Evolutionary conservation across 2,888 invertebrate species (phyloP).

Genomic region (Polylopha cassiicola): DNA sequence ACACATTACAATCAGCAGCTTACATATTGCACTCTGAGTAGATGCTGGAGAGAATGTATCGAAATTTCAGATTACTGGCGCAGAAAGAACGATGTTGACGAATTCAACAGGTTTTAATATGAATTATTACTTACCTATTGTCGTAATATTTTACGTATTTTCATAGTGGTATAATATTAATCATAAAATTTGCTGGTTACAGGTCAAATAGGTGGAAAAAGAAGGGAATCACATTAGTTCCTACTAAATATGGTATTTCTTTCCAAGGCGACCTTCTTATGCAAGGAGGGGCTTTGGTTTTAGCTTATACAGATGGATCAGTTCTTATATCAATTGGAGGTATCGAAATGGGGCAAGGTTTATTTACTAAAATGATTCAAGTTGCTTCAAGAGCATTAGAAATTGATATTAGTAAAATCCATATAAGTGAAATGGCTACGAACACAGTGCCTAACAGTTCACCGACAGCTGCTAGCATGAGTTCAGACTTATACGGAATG

Average conservation of each 20-base stretch:
- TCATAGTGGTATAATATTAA: too few relatives aligned
- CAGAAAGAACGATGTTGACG: conserved; percentile 76
- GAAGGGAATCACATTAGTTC: conserved; percentile 83
- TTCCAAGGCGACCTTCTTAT: conserved; percentile 81
- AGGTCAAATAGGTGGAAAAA: conserved; percentile 86
- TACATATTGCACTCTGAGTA: conserved; percentile 81
- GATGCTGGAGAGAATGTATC: conserved; percentile 88
- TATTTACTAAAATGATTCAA: conserved; percentile 93
- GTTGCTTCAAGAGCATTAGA: conserved; percentile 82
- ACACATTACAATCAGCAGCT: conserved; percentile 88
- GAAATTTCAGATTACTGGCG: conserved; percentile 79
- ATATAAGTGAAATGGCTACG: conserved; percentile 85
- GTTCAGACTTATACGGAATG: conserved; percentile 90
- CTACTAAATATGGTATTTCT: conserved; percentile 86
- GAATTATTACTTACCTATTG: background rate
- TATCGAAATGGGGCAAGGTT: conserved; percentile 94
- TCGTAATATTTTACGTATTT: background rate
- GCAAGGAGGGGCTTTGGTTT: conserved; percentile 87
- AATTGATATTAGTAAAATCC: conserved; percentile 79
- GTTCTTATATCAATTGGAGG: conserved; percentile 89
- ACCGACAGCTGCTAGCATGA: conserved; percentile 86
- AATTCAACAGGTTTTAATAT: conserved; percentile 81
- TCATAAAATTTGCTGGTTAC: too few relatives aligned
- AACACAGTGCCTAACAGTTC: conserved; percentile 90
- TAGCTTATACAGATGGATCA: conserved; percentile 87